phyloP scores from a whole-genome alignment of 1,140 invertebrate species.

The Euura saliciscinereae region DNA sequence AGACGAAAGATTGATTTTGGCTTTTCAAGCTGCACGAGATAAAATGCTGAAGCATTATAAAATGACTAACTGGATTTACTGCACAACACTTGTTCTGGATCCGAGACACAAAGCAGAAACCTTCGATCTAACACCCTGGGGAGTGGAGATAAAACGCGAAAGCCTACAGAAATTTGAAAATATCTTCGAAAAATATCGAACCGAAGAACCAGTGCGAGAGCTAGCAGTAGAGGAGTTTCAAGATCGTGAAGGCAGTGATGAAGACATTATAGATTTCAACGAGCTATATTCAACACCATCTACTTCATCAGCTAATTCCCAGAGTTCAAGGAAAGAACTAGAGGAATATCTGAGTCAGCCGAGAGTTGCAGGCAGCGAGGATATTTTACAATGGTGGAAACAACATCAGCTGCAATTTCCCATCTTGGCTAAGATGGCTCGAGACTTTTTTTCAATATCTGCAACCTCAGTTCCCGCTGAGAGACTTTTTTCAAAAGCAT shows the following conservation, averaged over 20 bases:
- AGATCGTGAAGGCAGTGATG: constrained; percentile 35
- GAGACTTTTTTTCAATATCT: constrained; percentile 45
- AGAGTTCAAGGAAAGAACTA: constrained; percentile 35
- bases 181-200: constrained; percentile 41
- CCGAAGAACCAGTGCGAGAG: constrained; percentile 37
- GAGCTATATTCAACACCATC: constrained; percentile 38
- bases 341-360: background rate
- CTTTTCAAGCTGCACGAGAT: constrained; percentile 42
- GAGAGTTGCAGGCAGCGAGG: background rate
- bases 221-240: constrained; percentile 27
- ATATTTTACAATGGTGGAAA: constrained; percentile 37
- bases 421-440: constrained; percentile 44
- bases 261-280: constrained; percentile 45
- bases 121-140: constrained; percentile 46
- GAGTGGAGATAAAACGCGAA: constrained; percentile 42
- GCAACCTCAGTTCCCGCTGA: constrained; percentile 46
- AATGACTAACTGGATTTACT: constrained; percentile 49
- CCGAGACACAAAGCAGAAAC: constrained; percentile 47
- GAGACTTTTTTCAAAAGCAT: constrained; percentile 38
- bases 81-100: constrained; percentile 46
- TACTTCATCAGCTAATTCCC: constrained; percentile 36
- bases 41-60: constrained; percentile 49
- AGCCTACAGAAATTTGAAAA: constrained; percentile 39
- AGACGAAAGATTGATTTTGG: constrained; percentile 41
- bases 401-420: constrained; percentile 36